Base-by-base conservation (phyloP, 2,888 invertebrate genomes). In the Napeogenes sylphis region DNA sequence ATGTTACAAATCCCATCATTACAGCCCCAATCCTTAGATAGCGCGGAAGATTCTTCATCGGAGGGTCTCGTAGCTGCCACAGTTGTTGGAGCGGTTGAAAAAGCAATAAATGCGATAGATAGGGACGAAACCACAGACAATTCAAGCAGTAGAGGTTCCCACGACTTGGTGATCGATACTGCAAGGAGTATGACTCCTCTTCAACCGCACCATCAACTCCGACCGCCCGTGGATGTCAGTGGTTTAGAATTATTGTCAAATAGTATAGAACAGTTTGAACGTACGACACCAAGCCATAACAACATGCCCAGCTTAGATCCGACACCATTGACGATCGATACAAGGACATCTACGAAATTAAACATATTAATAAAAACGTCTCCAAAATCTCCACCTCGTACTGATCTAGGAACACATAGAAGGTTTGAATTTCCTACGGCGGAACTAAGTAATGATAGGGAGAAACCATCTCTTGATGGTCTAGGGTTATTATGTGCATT, bases 201-300 rank as follows among this genome's bases (percentile, higher is more conserved):
- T n/a, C 76, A 74, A 4, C 5, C 63, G 14, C 55, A 68, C 5
- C 45, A 72, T 0, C 64, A 71, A 21, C 75, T 74, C 46, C 69
- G 82, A 38, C 78, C 80, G 1, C 79, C 81, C 14, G 94, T 95
- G 0, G 96, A 96, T 77, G 85, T 96, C 6, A 96, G 95, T 70
- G 97, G 97, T 0, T 83, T 97, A 45, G 96, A 97, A 78, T 83
- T 97, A 51, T 81, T 97, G 33, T 96, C 96, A 0, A 96, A 96
- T 75, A 96, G 96, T 78, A 96, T 97, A 65, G 95, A 95, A 62
- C 95, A 95, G 73, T 94, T 94, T 71, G 94, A 94, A 75, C 92
- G 92, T 59, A 87, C 88, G 0, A 88, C 85, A 53, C 81, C 91
- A 14, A 80, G 83, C 13, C 82, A 77, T 45, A 80, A 76, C 64